Evolutionary conservation across 37 sponge, comb jelly and placozoan species (phyloP).

Genomic region (Beroe ovata): DNA sequence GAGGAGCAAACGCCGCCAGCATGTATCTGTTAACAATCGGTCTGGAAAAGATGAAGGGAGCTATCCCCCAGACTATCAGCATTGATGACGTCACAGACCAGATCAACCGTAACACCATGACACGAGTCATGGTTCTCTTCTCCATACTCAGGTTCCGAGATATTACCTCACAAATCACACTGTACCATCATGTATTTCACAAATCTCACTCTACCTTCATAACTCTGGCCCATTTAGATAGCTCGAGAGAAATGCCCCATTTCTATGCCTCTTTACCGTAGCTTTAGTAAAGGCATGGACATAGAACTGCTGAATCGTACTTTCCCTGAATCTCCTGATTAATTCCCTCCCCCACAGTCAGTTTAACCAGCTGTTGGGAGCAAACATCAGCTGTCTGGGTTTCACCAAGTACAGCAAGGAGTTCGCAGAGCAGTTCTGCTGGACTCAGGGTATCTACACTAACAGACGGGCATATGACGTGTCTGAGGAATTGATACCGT

Average conservation of each 20-base stretch:
- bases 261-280: no score
- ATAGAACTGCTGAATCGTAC: no score
- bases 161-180: no score
- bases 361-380: conserved; percentile 65
- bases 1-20: not conserved
- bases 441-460: conserved; percentile 60
- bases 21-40: not conserved
- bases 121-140: conserved; percentile 21
- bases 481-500: not conserved
- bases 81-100: conserved; percentile 39
- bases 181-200: no score
- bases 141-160: conserved; percentile 23
- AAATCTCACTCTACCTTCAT: no score
- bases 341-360: conserved; percentile 10
- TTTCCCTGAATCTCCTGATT: no score
- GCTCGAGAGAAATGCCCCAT: no score
- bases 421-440: conserved; percentile 56
- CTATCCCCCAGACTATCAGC: not conserved
- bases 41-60: conserved; percentile 59
- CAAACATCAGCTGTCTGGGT: conserved; percentile 37
- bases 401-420: conserved; percentile 54
- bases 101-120: conserved; percentile 63
- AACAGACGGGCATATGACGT: conserved; percentile 10
- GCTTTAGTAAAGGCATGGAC: no score
- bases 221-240: no score